Evolutionary conservation across 2,113 vertebrate genomes (phyloP), one percentile per base, ranked within the genome.

Genomic region (Acrocephalus kingi): DNA sequence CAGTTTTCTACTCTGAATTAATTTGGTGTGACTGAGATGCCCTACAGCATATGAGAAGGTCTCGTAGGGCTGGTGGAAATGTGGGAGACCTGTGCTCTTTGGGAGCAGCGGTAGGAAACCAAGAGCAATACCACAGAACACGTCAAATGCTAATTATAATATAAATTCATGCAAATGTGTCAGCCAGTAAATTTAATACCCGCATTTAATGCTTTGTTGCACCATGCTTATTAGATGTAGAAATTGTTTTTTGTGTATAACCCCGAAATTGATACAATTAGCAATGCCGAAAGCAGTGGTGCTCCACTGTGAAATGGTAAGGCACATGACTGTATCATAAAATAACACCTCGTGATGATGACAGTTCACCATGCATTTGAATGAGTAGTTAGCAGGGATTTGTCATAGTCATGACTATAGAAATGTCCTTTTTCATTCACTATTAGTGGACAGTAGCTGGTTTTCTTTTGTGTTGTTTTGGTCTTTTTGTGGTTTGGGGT

Each of bases 401-500:
- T 91, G 48, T 74, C 56, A 49, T 49, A 66, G 61, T 80, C 12
- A 9, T 73, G 73, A 62, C 25, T 81, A 5, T 30, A 52, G 16
- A 69, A 39, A 5, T 46, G 27, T 73, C 15, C 27, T 73, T 85
- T 79, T 80, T 66, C 33, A 28, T 75, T 48, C 7, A 76, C 15
- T 90, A 31, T 43, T 59, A 35, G 19, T 84, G 43, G 13, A 35
- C 3, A 5, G 52, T 55, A 64, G 15, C 23, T 68, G 3, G 1
- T 6, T 24, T 33, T 43, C 37, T 12, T 49, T 59, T 49, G 4
- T 14, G 7, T 27, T 48, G 16, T 13, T 77, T 35, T 55, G 5
- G 6, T 4, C 1, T 52, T 45, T n/a, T 41, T 51, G 11, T 46
- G 21, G 6, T 54, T 54, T 75, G 15, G 3, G 1, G 1, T 77